These are phyloP conservation scores for Pseudomugil tenellus DNA, from an alignment of 2,797 vertebrate genomes.

Conservation along the genomic window DNA sequence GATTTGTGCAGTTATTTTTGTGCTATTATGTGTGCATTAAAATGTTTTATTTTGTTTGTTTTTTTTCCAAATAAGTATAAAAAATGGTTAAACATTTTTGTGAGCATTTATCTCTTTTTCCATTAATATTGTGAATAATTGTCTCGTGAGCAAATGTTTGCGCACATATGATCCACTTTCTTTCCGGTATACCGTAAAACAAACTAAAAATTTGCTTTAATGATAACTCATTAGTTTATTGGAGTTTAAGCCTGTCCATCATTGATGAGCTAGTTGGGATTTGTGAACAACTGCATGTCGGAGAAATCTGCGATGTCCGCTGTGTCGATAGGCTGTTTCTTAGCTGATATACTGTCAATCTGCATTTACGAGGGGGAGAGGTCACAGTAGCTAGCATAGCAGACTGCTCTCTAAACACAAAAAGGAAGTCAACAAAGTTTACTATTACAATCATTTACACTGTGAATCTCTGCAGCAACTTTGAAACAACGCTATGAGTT, in stretches of 20 bases:
- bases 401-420: constrained; percentile 16
- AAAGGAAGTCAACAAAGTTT: constrained; percentile 61
- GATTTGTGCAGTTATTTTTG: no score
- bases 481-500: constrained; percentile 60
- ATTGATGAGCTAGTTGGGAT: background rate
- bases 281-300: background rate
- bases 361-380: constrained; percentile 29
- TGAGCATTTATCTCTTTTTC: no score
- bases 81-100: no score
- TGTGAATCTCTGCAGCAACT: background rate
- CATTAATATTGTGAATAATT: background rate
- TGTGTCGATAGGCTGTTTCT: constrained; percentile 39
- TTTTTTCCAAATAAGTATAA: no score
- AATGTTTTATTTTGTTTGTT: no score
- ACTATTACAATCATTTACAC: background rate
- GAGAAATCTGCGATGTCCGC: background rate
- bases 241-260: constrained; percentile 19
- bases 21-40: no score
- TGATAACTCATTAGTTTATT: background rate
- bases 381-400: constrained; percentile 50
- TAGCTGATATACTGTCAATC: constrained; percentile 50
- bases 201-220: background rate
- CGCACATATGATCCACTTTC: no score
- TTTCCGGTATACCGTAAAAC: no score
- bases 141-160: no score